Evolutionary conservation across 2,888 invertebrate species (phyloP).

Genomic region (Syrphus vitripennis): DNA sequence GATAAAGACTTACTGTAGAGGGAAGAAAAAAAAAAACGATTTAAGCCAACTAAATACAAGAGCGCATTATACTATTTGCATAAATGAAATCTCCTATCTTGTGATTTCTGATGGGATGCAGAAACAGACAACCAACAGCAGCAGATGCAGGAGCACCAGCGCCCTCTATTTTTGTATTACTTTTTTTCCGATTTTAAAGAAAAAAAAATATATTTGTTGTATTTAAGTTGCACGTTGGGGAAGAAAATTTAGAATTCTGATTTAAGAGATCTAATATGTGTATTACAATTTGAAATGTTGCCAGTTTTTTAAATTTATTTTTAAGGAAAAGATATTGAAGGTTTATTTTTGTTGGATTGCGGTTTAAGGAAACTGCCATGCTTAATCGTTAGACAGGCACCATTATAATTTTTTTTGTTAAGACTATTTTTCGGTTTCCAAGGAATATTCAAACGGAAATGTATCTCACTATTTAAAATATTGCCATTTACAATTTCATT

Average conservation of each 20-base stretch:
- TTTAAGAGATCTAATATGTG: constrained; percentile 65
- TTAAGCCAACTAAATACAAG: constrained; percentile 62
- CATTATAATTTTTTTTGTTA: too few species aligned
- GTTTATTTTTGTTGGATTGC: too few species aligned
- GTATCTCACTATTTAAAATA: too few species aligned
- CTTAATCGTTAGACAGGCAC: too few species aligned
- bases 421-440: too few species aligned
- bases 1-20: constrained; percentile 5
- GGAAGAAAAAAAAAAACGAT: constrained; percentile 7
- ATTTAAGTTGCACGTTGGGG: neutral
- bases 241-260: constrained; percentile 62
- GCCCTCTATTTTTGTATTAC: neutral
- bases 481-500: too few species aligned
- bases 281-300: constrained; percentile 51
- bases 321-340: too few species aligned
- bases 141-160: neutral
- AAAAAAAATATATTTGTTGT: neutral
- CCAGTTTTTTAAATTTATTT: neutral
- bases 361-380: too few species aligned
- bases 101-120: constrained; percentile 63
- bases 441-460: too few species aligned
- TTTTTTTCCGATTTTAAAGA: neutral
- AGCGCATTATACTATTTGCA: constrained; percentile 68
- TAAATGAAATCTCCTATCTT: constrained; percentile 65
- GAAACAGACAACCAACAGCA: neutral